Evolutionary conservation across 64 coral and sea anemone genomes (phyloP).

Genomic region (Montipora sp.): DNA sequence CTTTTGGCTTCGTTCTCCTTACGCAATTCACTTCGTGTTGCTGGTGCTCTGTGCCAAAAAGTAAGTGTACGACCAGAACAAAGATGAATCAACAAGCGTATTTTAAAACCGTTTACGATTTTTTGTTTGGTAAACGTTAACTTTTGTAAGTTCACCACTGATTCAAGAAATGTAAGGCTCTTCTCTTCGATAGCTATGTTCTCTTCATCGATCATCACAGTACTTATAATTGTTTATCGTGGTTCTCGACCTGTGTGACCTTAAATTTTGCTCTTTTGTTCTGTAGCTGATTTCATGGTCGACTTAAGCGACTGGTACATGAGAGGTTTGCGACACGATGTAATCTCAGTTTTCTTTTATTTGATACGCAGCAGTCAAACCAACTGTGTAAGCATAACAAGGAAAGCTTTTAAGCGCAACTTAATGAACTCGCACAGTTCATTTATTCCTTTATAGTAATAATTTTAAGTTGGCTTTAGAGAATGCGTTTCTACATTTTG

Average conservation of each 20-base stretch:
- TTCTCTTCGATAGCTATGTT: too few species aligned
- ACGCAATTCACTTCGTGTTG: slow-evolving; percentile 1
- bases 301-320: neutral
- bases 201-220: too few species aligned
- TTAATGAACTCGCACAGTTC: too few species aligned
- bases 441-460: too few species aligned
- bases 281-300: neutral
- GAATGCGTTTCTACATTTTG: too few species aligned
- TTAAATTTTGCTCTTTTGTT: neutral
- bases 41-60: slow-evolving; percentile 13
- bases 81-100: neutral
- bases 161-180: too few species aligned
- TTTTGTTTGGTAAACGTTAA: too few species aligned
- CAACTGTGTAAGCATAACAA: neutral
- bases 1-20: neutral
- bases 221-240: neutral
- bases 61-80: neutral
- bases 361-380: neutral
- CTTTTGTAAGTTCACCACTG: too few species aligned
- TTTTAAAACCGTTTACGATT: neutral
- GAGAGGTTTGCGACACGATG: neutral
- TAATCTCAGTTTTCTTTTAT: neutral
- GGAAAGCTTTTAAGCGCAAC: too few species aligned
- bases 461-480: too few species aligned
- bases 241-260: neutral